Conservation (phyloP, 1,140 invertebrate genomes). For the Drosophila azteca region DNA sequence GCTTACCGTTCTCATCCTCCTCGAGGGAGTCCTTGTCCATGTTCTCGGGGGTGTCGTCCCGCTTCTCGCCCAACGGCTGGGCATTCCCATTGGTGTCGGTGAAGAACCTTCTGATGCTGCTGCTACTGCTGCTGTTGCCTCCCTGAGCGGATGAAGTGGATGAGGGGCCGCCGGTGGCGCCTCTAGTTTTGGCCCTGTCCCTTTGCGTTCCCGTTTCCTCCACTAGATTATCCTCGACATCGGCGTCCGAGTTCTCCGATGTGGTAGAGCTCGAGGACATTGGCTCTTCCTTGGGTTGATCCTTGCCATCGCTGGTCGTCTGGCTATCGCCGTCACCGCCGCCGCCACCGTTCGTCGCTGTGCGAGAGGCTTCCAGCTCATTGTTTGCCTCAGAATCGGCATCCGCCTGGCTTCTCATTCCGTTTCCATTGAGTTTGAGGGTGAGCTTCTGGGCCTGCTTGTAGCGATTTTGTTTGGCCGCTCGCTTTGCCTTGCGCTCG, state of each 20-base stretch:
- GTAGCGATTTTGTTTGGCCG: slow-evolving; percentile 76
- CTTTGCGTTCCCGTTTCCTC: slow-evolving; percentile 83
- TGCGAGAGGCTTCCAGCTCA: too few species aligned
- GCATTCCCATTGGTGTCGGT: slow-evolving; percentile 79
- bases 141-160: not conserved
- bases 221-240: slow-evolving; percentile 91
- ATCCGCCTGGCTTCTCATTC: not conserved
- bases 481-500: slow-evolving; percentile 85
- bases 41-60: slow-evolving; percentile 85
- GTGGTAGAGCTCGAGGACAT: slow-evolving; percentile 77
- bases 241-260: slow-evolving; percentile 89
- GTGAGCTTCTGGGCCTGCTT: slow-evolving; percentile 57
- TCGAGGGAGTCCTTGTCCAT: slow-evolving; percentile 85
- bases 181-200: not conserved
- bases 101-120: slow-evolving; percentile 42
- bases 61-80: slow-evolving; percentile 84
- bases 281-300: slow-evolving; percentile 49
- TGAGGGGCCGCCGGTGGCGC: not conserved
- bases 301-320: slow-evolving; percentile 10
- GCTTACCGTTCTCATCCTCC: slow-evolving; percentile 80
- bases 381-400: too few species aligned
- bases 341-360: too few species aligned
- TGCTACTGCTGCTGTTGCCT: slow-evolving; percentile 30
- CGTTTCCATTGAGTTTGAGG: slow-evolving; percentile 76
- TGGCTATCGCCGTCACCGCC: slow-evolving; percentile 20